Evolutionary conservation across 2,888 invertebrate genomes (phyloP).

Genomic region (Acanthopleura granulata): DNA sequence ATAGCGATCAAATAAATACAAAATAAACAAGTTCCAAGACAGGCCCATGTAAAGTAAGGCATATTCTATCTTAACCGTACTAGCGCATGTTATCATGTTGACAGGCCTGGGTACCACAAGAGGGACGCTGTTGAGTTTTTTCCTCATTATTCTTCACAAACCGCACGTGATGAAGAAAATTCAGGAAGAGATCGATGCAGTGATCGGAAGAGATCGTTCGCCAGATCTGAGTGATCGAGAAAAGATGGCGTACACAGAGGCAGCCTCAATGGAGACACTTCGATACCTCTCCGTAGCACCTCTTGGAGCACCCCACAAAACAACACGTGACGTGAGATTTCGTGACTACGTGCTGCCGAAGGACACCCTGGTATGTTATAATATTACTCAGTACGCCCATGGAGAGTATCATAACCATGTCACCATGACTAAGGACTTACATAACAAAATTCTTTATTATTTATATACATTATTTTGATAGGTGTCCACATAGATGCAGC

Average conservation of each 20-base stretch:
- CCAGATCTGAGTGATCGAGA: conserved; percentile 29
- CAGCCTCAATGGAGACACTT: conserved; percentile 32
- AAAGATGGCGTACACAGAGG: conserved; percentile 36
- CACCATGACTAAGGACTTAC: too few relatives aligned
- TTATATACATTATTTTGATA: too few relatives aligned
- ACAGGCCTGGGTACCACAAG: too few relatives aligned
- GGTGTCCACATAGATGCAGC: too few relatives aligned
- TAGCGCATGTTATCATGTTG: too few relatives aligned
- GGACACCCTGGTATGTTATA: conserved; percentile 31
- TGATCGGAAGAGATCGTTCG: conserved; percentile 26
- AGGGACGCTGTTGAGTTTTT: conserved; percentile 17
- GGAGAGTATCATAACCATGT: too few relatives aligned
- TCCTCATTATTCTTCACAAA: conserved; percentile 38
- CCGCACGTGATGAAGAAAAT: conserved; percentile 30
- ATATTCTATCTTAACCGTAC: too few relatives aligned
- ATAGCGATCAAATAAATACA: too few relatives aligned
- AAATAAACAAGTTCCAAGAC: too few relatives aligned
- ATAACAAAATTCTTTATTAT: too few relatives aligned
- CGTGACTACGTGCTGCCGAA: conserved; percentile 31
- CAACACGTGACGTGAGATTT: conserved; percentile 30
- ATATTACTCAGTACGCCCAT: conserved; percentile 3
- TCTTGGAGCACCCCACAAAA: conserved; percentile 36
- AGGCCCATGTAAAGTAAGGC: too few relatives aligned
- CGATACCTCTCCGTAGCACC: conserved; percentile 37
- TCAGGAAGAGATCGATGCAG: conserved; percentile 34